phyloP scores from a whole-genome alignment of 2,888 invertebrate genomes.

The Cancer borealis region DNA sequence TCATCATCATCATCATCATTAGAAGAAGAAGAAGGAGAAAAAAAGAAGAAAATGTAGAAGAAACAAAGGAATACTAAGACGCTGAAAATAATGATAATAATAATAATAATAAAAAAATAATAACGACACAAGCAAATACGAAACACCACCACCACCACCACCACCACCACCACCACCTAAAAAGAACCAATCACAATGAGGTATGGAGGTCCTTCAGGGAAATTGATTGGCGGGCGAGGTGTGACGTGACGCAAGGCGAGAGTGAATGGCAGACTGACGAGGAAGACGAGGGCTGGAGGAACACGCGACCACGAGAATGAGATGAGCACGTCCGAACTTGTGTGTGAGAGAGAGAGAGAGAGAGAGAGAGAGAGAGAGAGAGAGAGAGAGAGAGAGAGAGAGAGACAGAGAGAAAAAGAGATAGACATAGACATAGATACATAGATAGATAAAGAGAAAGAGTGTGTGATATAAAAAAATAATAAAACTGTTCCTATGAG shows the following conservation, averaged over 20 bases:
- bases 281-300: constrained; percentile 45
- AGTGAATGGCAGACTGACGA: constrained; percentile 52
- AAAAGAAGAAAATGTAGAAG: too few species aligned
- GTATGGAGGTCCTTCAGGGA: constrained; percentile 26
- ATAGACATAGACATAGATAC: neutral
- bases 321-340: constrained; percentile 11
- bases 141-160: neutral
- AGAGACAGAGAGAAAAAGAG: neutral
- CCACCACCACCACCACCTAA: neutral
- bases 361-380: constrained; percentile 1
- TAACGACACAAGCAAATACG: too few species aligned
- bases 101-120: too few species aligned
- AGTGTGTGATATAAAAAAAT: neutral
- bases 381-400: neutral
- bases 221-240: constrained; percentile 56
- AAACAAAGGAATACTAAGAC: too few species aligned
- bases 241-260: constrained; percentile 55
- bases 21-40: too few species aligned
- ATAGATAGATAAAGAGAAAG: neutral
- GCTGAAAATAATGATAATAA: too few species aligned
- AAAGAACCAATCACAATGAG: constrained; percentile 53
- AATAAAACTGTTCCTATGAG: too few species aligned
- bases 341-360: neutral
- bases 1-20: too few species aligned
- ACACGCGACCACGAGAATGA: constrained; percentile 53